Conservation (phyloP, 92 coral and sea anemone genomes). For the Zoanthus solanderi region DNA sequence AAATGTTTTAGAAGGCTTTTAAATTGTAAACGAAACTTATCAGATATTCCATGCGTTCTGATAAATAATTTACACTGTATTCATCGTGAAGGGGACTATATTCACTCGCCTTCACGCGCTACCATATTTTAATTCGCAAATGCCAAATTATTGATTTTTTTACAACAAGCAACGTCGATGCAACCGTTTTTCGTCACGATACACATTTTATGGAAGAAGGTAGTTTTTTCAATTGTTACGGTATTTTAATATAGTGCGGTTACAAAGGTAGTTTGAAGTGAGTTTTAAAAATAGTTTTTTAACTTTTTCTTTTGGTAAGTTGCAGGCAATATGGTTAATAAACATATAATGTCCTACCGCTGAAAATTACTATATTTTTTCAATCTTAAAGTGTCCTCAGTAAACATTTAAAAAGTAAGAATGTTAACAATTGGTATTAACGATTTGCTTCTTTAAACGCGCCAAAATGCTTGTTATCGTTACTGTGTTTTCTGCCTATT, state of each 20-base stretch:
- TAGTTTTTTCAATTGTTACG: neutral
- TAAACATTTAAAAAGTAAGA: neutral
- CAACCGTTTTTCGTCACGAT: neutral
- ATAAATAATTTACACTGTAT: slow-evolving; percentile 29
- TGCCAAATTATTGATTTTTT: neutral
- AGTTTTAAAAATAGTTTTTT: neutral
- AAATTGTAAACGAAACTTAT: neutral
- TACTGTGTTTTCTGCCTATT: neutral
- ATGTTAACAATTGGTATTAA: neutral
- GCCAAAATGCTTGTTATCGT: neutral
- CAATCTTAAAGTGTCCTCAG: neutral
- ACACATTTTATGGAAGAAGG: neutral
- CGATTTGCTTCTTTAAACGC: neutral
- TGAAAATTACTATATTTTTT: neutral
- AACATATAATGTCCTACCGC: neutral
- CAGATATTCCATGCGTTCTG: slow-evolving; percentile 40
- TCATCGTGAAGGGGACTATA: neutral
- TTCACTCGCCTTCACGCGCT: neutral
- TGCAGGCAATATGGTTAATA: neutral
- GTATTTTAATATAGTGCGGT: neutral
- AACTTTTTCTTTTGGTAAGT: neutral
- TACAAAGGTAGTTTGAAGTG: neutral
- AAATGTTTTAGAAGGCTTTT: neutral
- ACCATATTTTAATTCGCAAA: neutral
- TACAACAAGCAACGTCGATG: neutral